Evolutionary conservation across 2,113 vertebrate genomes (phyloP).

Genomic region (Petrocephalus zakoni): DNA sequence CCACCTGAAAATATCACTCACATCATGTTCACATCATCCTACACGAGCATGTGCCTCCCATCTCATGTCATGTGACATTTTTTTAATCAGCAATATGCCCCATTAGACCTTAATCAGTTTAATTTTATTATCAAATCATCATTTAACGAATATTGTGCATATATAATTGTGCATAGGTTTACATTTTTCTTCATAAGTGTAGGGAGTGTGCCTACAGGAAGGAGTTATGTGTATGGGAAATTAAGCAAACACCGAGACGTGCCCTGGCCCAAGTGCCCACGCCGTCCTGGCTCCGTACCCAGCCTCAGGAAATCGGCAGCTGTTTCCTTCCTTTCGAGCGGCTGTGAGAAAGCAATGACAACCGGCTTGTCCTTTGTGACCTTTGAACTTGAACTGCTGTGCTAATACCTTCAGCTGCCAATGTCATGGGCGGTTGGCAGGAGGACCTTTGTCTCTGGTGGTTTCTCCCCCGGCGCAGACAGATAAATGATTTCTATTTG

Average conservation of each 20-base stretch:
- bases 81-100: neutral
- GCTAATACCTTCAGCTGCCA: slow-evolving; percentile 86
- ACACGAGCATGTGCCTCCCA: neutral
- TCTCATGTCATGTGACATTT: neutral
- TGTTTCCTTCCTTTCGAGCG: slow-evolving; percentile 60
- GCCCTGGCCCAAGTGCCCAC: neutral
- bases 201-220: neutral
- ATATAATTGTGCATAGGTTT: no score
- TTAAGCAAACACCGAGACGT: neutral
- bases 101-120: neutral
- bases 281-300: neutral
- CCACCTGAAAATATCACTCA: neutral
- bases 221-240: neutral
- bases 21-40: neutral
- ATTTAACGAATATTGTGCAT: neutral
- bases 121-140: neutral
- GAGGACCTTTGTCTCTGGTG: slow-evolving; percentile 72
- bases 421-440: slow-evolving; percentile 68
- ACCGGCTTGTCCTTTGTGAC: slow-evolving; percentile 70
- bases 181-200: neutral
- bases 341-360: slow-evolving; percentile 71
- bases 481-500: slow-evolving; percentile 97
- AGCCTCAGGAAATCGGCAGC: slow-evolving; percentile 58
- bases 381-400: slow-evolving; percentile 74
- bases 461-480: slow-evolving; percentile 74